Evolutionary conservation across 2,113 vertebrate species (phyloP), one percentile per base, ranked within the genome.

Genomic region (Neogobius melanostomus): DNA sequence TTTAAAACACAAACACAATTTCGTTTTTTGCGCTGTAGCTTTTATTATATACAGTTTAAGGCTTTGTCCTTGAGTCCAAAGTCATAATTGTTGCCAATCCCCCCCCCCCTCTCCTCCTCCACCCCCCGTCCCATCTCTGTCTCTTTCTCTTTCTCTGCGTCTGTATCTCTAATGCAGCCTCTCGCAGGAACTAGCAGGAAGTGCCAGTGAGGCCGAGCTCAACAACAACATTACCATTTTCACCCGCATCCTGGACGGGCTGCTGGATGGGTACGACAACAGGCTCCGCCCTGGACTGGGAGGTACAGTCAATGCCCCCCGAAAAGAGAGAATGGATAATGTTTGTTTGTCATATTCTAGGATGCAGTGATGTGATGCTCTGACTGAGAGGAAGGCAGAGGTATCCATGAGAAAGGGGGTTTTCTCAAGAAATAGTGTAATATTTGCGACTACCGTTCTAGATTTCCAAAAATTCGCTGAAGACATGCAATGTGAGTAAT

Each of bases 181-280:
- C 77, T 94, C 92, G 0, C 97, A 98, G 86, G 94, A 94, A 5
- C 93, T 95, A 44, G 92, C 95, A 7, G 90, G 93, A 68, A 86
- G 94, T 6, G 93, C 92, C 8, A 96, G 94, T 77, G 94, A 95
- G 75, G 76, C 90, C 15, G 94, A 96, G 51, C 45, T 95, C 68
- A 97, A 96, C 82, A 93, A 98, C 91, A 98, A 99, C 86, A 98
- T 98, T 80, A 98, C 96, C 0, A 94, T 99, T 81, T 99, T 98
- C 89, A 99, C 97, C 9, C 92, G 96, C 83, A 98, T 99, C 70
- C 75, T 99, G 89, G 97, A 99, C 0, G 95, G 96, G 54, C 89
- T 99, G 56, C 89, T 99, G 88, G 96, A 99, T 2, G 97, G 97
- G 59, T 99, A 99, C 0, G 98, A 99, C 92, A 97, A 98, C 88